These are phyloP conservation scores for Dichetophora obliterata DNA, from an alignment of 2,888 invertebrate genomes.

Conservation along the genomic window DNA sequence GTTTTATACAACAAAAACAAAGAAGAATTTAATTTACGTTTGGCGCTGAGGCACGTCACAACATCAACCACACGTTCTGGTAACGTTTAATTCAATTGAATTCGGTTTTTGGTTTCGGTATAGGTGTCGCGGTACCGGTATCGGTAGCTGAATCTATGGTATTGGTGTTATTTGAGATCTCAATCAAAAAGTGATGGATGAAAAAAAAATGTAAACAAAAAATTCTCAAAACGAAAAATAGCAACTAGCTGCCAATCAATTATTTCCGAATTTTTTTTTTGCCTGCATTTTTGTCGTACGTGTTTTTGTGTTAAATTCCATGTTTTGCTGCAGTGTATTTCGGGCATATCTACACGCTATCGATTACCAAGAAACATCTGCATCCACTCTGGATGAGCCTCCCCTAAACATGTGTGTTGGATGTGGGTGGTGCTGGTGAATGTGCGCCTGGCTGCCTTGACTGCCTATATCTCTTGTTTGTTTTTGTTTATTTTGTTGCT, in stretches of 20 bases:
- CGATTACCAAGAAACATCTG: background rate
- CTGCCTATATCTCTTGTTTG: background rate
- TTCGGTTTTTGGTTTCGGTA: background rate
- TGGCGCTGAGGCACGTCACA: slow-evolving; percentile 31
- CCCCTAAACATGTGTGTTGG: background rate
- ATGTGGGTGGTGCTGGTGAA: too few relatives aligned
- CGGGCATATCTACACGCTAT: background rate
- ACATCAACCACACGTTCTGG: slow-evolving; percentile 18
- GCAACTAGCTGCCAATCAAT: too few relatives aligned
- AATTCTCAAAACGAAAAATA: background rate
- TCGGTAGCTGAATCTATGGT: background rate
- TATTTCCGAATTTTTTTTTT: background rate
- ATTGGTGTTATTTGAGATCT: background rate
- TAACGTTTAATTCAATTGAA: background rate
- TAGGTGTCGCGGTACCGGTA: background rate
- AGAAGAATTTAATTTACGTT: slow-evolving; percentile 32
- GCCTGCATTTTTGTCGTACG: slow-evolving; percentile 14
- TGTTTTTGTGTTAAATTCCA: slow-evolving; percentile 7
- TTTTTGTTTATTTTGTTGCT: background rate
- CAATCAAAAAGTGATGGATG: background rate
- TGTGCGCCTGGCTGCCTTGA: too few relatives aligned
- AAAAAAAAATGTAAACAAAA: background rate
- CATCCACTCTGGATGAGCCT: background rate
- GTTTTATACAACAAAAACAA: slow-evolving; percentile 25
- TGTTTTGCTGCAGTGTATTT: background rate